A percentile compares a stretch with the other conserved stretches of the same genome.
Conservation (phyloP, 2,888 invertebrate genomes). For the Marasmarcha lunaedactyla region DNA sequence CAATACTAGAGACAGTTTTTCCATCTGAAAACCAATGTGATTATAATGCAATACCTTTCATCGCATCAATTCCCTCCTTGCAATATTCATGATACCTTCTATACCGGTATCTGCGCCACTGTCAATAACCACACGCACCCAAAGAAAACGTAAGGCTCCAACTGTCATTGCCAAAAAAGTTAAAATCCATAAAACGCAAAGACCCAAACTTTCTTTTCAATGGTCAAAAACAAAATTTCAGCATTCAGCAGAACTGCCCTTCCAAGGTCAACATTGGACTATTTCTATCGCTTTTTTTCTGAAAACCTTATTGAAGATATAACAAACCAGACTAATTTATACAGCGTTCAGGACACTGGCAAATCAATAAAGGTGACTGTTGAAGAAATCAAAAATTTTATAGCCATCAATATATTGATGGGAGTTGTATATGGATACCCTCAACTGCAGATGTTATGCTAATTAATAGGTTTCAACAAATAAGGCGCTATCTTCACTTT, state of each 20-base stretch:
- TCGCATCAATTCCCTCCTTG: not conserved
- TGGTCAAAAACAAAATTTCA: not conserved
- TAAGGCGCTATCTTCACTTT: constrained; percentile 3
- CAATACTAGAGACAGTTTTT: not conserved
- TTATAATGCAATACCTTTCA: not conserved
- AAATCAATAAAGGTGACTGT: too few species aligned
- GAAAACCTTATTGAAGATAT: too few species aligned
- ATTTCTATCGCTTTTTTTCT: too few species aligned
- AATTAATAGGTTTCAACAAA: constrained; percentile 1
- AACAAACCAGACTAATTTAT: too few species aligned
- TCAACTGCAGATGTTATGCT: constrained; percentile 6
- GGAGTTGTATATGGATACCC: constrained; percentile 5
- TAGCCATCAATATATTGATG: constrained; percentile 1
- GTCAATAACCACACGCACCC: not conserved
- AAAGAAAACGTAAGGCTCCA: too few species aligned
- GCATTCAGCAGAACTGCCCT: not conserved
- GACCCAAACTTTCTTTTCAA: not conserved
- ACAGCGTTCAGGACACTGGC: too few species aligned
- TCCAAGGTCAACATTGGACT: not conserved
- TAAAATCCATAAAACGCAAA: too few species aligned
- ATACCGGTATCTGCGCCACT: not conserved
- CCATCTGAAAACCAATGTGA: not conserved
- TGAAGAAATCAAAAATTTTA: not conserved
- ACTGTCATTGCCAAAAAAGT: not conserved
- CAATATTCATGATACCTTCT: not conserved